These are phyloP conservation scores for Oasisia sp. DNA, from an alignment of 2,888 invertebrate genomes.

Conservation along the genomic window DNA sequence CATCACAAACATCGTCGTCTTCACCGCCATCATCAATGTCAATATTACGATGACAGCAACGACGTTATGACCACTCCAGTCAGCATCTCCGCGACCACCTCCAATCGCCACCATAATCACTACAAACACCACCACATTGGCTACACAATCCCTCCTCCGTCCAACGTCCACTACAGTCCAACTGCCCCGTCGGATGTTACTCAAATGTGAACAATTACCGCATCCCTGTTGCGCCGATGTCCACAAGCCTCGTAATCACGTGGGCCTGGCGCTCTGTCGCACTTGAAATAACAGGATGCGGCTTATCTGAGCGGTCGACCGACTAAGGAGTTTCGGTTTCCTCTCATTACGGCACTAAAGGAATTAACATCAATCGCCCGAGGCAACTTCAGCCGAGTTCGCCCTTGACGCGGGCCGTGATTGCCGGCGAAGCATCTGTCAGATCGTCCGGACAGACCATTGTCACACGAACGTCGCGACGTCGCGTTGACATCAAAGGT, in stretches of 20 bases:
- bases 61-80: neutral
- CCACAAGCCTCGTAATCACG: neutral
- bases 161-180: neutral
- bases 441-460: too few relatives aligned
- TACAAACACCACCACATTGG: neutral
- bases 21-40: neutral
- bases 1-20: neutral
- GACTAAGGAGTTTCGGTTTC: neutral
- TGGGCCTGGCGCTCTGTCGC: neutral
- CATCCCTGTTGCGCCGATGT: neutral
- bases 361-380: neutral
- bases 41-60: neutral
- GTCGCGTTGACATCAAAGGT: neutral
- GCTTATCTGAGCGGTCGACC: neutral
- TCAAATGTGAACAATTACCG: neutral
- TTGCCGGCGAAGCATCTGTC: neutral
- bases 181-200: neutral
- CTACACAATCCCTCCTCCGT: neutral
- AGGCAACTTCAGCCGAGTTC: too few relatives aligned
- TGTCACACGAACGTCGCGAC: neutral
- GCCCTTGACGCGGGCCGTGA: neutral
- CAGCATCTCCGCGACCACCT: neutral
- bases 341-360: neutral
- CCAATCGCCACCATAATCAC: neutral
- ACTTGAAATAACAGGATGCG: slow-evolving; percentile 19